A percentile compares a stretch with the other conserved stretches of the same genome.
Conservation (phyloP, 2,797 vertebrate species). For the Poliocrania exsul region DNA sequence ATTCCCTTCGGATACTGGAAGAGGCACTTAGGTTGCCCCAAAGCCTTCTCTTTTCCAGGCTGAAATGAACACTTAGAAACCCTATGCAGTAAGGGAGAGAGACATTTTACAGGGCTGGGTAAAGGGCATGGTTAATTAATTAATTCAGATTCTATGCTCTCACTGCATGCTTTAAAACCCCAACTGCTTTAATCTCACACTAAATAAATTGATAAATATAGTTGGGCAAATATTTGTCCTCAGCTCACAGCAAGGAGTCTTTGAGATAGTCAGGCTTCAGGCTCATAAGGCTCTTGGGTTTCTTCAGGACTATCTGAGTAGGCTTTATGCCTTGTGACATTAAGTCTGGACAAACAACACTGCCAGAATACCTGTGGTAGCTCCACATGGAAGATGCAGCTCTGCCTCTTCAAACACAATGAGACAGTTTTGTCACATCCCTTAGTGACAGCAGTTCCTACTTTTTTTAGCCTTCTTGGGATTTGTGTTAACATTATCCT, state of each 20-base stretch:
- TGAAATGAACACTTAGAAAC: not conserved
- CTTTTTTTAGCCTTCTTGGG: not conserved
- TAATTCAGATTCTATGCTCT: no score
- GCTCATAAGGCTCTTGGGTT: not conserved
- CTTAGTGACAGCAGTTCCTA: not conserved
- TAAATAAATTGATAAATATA: accelerated
- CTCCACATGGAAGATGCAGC: accelerated
- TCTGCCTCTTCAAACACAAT: not conserved
- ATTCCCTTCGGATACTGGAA: not conserved
- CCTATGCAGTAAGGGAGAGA: accelerated
- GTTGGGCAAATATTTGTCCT: not conserved
- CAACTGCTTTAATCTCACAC: accelerated
- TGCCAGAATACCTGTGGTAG: accelerated
- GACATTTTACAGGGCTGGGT: not conserved
- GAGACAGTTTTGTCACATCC: not conserved
- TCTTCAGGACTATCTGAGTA: not conserved
- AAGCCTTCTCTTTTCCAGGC: not conserved
- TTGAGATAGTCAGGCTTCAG: not conserved
- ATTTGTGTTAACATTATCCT: not conserved
- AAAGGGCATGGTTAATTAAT: accelerated
- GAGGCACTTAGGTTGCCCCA: not conserved
- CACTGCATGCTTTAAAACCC: accelerated
- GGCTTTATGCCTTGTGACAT: not conserved
- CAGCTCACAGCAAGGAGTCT: not conserved
- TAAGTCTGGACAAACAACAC: no score